Base-by-base conservation (phyloP, 2,888 invertebrate genomes). In the Agonum fuliginosum region DNA sequence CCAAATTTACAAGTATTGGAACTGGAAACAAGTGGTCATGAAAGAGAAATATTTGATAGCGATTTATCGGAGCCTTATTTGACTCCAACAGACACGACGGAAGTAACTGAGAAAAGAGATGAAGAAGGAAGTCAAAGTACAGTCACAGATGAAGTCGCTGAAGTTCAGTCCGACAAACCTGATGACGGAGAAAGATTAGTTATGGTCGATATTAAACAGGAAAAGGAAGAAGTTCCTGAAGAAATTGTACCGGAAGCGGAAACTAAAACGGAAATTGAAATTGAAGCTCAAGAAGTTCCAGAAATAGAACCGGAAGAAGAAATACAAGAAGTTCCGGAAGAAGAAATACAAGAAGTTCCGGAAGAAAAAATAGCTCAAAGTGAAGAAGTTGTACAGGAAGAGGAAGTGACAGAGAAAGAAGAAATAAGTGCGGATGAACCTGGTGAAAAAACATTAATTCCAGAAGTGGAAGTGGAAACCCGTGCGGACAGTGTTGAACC, bases 51-150 rank as follows among this genome's bases (percentile, higher is more conserved):
- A 41, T 89, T 90, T 79, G 89, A 92, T 67, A 93, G 92, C 80
- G 93, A 93, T 84, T 89, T 90, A 79, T 92, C 92, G 62, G 93
- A 93, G 83, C 88, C 91, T 78, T 93, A 93, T 83, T 86, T 92
- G 79, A 93, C 93, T 65, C 92, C 93, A 19, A 92, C 91, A 43
- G 93, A 92, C 84, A 88, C 90, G 41, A 89, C 89, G 20, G 87
- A 87, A 81, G 71, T 46, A 22, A 82, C 83, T 10, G 82, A 83
- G n/a, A 84, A 84, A 70, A 84, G 83, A 79, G 84, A 84, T 69
- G 85, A 86, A 51, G 82, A 82, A 46, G 78, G 43, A 3, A 58
- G 34, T 69, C 71, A 30, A 20, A 48, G 24, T 10, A 76, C 54
- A 37, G 70, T 54, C n/a, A 34, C 54, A 14, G 77, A 70, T 43